Base-by-base conservation (phyloP, 2,888 invertebrate species). In the Thysanoteuthis rhombus region DNA sequence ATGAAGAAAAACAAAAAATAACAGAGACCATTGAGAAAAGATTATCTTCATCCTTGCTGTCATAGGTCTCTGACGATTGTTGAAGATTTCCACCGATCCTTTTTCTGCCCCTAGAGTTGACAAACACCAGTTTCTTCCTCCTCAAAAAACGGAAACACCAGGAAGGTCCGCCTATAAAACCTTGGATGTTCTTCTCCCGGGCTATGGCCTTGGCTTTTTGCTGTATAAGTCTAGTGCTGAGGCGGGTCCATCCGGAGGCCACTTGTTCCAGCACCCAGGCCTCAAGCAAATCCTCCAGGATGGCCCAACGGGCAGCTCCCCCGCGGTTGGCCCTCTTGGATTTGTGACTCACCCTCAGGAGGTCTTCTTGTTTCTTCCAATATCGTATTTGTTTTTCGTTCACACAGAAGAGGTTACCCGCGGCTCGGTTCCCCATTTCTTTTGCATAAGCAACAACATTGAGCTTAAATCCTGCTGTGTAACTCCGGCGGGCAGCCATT, bases 241-340 rank as follows among this genome's bases (percentile, higher is more conserved):
- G 89, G 36, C 93, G 8, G 38, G 93, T 90, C 38, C 92, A 75
- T 38, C 93, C 93, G 19, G 94, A 93, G 10, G 93, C 94, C 38
- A 94, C 42, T 75, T 94, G 94, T 75, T 93, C 92, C 40, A 93
- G 47, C 75, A 93, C 92, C 58, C 93, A 94, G 12, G 89, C 93
- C 58, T 94, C 94, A 4, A 94, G 90, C 32, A 93, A 5, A n/a
- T 94, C 40, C 42, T 94, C 94, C 39, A 94, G 10, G 25, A 93
- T 93, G 22, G 94, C 75, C 94, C 94, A 94, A n/a, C 91, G 39
- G 32, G 92, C 89, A 1, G 39, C 28, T 42, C 45, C 92, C n/a
- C 93, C 92, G 10, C 93, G 47, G 19, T 93, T 42, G 16, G 93
- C 90, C n/a, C 52, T 75, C 47, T 94, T 94, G n/a, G 89, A 58